These are phyloP conservation scores for Plagodis dolabraria DNA, from an alignment of 2,888 invertebrate species.

Conservation along the genomic window DNA sequence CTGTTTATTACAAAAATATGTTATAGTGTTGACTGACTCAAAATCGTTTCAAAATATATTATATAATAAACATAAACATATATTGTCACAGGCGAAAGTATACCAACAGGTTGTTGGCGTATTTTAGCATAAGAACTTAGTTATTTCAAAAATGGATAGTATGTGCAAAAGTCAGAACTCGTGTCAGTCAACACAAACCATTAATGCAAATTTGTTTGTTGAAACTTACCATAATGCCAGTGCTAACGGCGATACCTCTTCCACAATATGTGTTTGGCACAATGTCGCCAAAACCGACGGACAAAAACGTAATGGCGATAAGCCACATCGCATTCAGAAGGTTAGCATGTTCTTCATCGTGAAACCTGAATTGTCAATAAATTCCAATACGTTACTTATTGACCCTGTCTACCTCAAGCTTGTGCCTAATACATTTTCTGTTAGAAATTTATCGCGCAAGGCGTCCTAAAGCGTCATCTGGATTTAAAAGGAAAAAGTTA, in stretches of 20 bases:
- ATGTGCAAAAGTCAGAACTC: slow-evolving; percentile 32
- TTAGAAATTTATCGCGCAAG: slow-evolving; percentile 51
- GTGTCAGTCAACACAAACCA: slow-evolving; percentile 79
- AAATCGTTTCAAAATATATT: slow-evolving; percentile 26
- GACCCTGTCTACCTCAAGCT: slow-evolving; percentile 46
- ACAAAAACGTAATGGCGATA: slow-evolving; percentile 99
- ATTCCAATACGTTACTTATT: slow-evolving; percentile 73
- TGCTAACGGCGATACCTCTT: slow-evolving; percentile 99
- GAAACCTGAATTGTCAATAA: slow-evolving; percentile 91
- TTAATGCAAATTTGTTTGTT: slow-evolving; percentile 59
- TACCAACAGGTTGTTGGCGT: slow-evolving; percentile 48
- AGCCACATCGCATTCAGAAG: slow-evolving; percentile 99
- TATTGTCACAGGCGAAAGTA: slow-evolving; percentile 42
- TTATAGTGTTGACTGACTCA: slow-evolving; percentile 77
- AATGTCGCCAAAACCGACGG: slow-evolving; percentile 99
- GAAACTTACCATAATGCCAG: slow-evolving; percentile 99
- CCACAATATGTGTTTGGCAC: slow-evolving; percentile 99
- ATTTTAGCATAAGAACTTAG: slow-evolving; percentile 42
- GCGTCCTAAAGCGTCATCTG: slow-evolving; percentile 42
- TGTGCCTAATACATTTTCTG: slow-evolving; percentile 44
- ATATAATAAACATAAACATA: slow-evolving; percentile 8
- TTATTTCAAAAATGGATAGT: slow-evolving; percentile 19
- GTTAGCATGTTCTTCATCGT: slow-evolving; percentile 99
- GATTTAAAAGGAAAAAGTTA: slow-evolving; percentile 54
- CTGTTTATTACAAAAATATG: slow-evolving; percentile 61